These are phyloP conservation scores for Lycaon pictus DNA, from an alignment of 2,113 vertebrate genomes.

Conservation along the genomic window DNA sequence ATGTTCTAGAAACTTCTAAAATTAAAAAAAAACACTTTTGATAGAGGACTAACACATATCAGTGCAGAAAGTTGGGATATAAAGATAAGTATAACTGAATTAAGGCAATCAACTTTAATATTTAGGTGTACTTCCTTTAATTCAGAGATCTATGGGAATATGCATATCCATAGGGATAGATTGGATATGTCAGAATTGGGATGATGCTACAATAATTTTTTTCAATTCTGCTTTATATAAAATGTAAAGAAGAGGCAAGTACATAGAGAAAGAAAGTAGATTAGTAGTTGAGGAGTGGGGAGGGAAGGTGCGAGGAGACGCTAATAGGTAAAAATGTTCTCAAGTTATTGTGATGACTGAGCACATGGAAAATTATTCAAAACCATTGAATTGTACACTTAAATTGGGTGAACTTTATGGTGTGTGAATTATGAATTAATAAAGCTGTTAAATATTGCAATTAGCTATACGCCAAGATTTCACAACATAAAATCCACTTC, in stretches of 20 bases:
- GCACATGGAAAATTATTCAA: background rate
- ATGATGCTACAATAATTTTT: background rate
- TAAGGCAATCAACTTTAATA: background rate
- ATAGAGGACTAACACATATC: background rate
- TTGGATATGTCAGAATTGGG: background rate
- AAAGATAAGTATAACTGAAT: background rate
- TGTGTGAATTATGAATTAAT: background rate
- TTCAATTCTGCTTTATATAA: background rate
- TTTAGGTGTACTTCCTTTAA: background rate
- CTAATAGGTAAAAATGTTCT: background rate
- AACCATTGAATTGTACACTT: background rate
- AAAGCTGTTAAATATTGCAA: slow-evolving; percentile 17
- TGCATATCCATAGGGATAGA: background rate
- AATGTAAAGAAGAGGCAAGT: background rate
- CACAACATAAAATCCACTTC: background rate
- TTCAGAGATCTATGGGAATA: background rate
- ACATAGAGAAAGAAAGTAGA: background rate
- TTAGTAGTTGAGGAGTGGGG: background rate
- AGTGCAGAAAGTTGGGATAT: background rate
- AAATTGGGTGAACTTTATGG: background rate
- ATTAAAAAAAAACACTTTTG: background rate
- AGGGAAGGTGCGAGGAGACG: background rate
- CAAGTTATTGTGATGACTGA: background rate
- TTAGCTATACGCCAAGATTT: background rate
- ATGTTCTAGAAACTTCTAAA: background rate